Conservation (phyloP, 2,113 vertebrate genomes). For the Stomatorhinus ivindoensis region DNA sequence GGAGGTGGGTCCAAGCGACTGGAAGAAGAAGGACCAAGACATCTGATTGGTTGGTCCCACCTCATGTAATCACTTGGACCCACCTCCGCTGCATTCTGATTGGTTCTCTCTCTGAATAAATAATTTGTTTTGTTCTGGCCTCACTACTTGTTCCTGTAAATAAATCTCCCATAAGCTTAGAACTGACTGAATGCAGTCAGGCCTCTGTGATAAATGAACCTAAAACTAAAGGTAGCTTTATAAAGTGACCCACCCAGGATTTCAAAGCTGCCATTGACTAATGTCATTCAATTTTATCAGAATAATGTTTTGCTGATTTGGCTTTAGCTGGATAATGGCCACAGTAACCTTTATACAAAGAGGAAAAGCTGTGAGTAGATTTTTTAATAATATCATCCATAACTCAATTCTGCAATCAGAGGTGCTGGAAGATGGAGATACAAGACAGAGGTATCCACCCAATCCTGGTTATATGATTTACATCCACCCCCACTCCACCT, state of each 20-base stretch:
- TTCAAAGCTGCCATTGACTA: neutral
- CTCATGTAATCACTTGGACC: too few species aligned
- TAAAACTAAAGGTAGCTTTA: neutral
- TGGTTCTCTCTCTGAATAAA: too few species aligned
- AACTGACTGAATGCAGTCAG: neutral
- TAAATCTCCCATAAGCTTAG: neutral
- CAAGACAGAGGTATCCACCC: neutral
- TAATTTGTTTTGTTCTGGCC: too few species aligned
- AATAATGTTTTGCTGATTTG: neutral
- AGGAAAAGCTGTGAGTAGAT: neutral
- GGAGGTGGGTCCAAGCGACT: too few species aligned
- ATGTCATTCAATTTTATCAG: neutral
- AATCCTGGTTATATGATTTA: neutral
- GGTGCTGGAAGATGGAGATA: neutral
- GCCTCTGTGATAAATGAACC: neutral
- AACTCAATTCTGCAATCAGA: neutral
- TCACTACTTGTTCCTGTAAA: too few species aligned
- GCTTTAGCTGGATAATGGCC: neutral
- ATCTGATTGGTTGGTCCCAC: too few species aligned
- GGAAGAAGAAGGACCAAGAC: too few species aligned
- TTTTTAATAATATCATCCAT: neutral
- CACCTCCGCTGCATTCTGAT: too few species aligned
- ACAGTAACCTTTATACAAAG: neutral
- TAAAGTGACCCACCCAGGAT: neutral
- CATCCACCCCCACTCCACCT: neutral